phyloP scores from a whole-genome alignment of 1,140 invertebrate species.

The Magallana angulata region DNA sequence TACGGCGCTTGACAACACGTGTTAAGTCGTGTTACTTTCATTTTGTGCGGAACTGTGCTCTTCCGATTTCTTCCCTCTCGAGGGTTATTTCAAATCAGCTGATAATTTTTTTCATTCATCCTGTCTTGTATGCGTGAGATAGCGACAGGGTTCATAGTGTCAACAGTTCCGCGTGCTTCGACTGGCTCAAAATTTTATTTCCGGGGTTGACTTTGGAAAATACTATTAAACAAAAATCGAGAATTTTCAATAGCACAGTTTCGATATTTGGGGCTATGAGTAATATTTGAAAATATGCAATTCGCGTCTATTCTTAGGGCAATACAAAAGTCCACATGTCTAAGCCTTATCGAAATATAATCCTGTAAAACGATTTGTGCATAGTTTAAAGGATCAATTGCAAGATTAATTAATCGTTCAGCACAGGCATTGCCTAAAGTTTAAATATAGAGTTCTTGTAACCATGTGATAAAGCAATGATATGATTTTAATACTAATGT shows the following conservation, averaged over 20 bases:
- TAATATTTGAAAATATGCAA: constrained; percentile 2
- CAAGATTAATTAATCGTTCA: constrained; percentile 15
- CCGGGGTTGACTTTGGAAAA: background rate
- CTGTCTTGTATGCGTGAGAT: background rate
- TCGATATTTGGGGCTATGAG: background rate
- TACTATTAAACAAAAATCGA: background rate
- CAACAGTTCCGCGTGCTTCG: background rate
- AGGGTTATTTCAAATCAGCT: background rate
- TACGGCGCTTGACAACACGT: constrained; percentile 9
- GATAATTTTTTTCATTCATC: constrained; percentile 2
- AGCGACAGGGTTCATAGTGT: background rate
- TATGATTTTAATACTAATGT: background rate
- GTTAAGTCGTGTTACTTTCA: constrained; percentile 2
- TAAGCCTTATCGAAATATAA: constrained; percentile 3
- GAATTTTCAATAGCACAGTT: background rate
- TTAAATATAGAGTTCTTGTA: constrained; percentile 7
- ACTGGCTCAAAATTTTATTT: background rate
- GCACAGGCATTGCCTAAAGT: background rate
- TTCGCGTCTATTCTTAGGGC: constrained; percentile 27
- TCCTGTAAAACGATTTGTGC: background rate
- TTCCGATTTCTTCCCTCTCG: background rate
- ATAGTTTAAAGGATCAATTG: constrained; percentile 22
- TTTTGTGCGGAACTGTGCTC: constrained; percentile 12
- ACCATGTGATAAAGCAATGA: background rate
- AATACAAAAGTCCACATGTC: constrained; percentile 33